Conservation (phyloP, 2,113 vertebrate genomes). For the Lamprologus ornatipinnis region DNA sequence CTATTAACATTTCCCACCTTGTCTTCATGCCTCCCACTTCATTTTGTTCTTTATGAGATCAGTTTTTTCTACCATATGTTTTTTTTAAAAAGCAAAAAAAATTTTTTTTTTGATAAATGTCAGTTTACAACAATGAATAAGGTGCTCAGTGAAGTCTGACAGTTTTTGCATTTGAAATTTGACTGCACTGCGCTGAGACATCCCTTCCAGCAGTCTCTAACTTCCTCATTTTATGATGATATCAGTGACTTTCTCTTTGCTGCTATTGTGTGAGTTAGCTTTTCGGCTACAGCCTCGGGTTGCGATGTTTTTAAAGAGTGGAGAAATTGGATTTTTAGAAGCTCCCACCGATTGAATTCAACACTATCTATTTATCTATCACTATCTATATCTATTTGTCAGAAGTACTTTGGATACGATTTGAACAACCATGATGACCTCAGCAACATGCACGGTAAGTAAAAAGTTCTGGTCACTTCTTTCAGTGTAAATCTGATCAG, state of each 20-base stretch:
- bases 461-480: background rate
- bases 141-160: background rate
- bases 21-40: background rate
- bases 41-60: background rate
- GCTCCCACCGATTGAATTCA: background rate
- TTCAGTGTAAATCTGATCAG: background rate
- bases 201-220: background rate
- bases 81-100: background rate
- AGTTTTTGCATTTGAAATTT: background rate
- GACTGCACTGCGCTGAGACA: background rate
- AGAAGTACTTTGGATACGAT: background rate
- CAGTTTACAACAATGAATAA: background rate
- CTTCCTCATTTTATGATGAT: background rate
- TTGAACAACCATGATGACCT: background rate
- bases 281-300: background rate
- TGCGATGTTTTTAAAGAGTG: background rate
- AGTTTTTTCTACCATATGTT: background rate
- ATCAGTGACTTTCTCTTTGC: background rate
- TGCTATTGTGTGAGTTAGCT: background rate
- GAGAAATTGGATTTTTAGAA: background rate
- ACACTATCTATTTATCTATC: background rate
- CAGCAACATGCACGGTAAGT: conserved; percentile 51
- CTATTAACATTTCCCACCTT: background rate
- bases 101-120: background rate
- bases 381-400: background rate